Percentiles rank a stretch among this genome's conserved stretches.
These are phyloP conservation scores for Syrphus vitripennis DNA, from an alignment of 2,888 invertebrate species.

Conservation along the genomic window DNA sequence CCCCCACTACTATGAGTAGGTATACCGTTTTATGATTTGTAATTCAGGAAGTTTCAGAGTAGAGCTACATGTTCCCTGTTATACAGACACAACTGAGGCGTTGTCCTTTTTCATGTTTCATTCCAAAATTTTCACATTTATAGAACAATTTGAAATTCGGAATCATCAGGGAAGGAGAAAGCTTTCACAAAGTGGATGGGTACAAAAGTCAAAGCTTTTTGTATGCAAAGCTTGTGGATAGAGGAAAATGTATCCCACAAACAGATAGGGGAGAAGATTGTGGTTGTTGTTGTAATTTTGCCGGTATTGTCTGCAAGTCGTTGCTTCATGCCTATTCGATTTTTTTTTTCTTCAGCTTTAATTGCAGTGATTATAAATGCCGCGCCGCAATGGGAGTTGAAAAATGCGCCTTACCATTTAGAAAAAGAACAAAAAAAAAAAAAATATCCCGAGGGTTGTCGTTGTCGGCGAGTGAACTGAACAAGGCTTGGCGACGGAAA, in stretches of 20 bases:
- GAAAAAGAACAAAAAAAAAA: neutral
- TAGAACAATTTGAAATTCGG: conserved; percentile 31
- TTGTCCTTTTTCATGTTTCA: conserved; percentile 69
- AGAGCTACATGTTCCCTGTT: conserved; percentile 29
- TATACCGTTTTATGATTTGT: neutral
- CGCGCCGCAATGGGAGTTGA: conserved; percentile 46
- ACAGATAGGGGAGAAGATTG: neutral
- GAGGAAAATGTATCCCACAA: neutral
- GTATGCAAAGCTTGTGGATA: neutral
- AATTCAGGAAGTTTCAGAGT: neutral
- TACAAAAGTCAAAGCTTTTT: neutral
- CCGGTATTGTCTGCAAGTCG: conserved; percentile 50
- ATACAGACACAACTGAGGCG: conserved; percentile 67
- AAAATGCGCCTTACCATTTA: conserved; percentile 5
- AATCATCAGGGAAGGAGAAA: conserved; percentile 4
- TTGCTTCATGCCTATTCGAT: neutral
- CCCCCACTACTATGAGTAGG: too few relatives aligned
- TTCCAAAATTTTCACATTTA: neutral
- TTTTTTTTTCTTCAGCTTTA: conserved; percentile 30
- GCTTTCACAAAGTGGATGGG: conserved; percentile 1
- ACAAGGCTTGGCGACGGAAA: conserved; percentile 48
- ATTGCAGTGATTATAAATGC: conserved; percentile 67
- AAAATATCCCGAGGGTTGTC: conserved; percentile 16
- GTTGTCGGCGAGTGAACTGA: neutral
- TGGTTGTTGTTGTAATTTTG: conserved; percentile 45